A percentile compares a stretch with the other conserved stretches of the same genome.
phyloP scores from a whole-genome alignment of 2,113 vertebrate species.

The Etia nguti region DNA sequence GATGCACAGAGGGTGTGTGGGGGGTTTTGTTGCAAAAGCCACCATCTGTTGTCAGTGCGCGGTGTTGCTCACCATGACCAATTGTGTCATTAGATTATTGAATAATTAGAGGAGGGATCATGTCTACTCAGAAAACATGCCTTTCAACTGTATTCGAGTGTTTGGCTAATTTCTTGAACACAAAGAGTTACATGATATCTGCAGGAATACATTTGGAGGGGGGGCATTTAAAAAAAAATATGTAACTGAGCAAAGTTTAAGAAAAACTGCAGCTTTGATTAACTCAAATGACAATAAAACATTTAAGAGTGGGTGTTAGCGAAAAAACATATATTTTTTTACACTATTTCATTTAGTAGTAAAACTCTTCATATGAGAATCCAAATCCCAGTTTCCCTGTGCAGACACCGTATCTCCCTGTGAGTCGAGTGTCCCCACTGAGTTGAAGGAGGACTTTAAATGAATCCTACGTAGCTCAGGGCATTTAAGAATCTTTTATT shows the following conservation, averaged over 20 bases:
- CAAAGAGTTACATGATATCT: neutral
- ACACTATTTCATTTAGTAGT: neutral
- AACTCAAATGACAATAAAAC: neutral
- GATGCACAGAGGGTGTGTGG: constrained; percentile 47
- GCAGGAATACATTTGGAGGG: neutral
- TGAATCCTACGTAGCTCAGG: constrained; percentile 25
- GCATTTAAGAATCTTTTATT: constrained; percentile 62
- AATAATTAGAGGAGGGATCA: constrained; percentile 69
- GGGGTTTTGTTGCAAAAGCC: constrained; percentile 51
- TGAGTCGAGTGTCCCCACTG: constrained; percentile 11
- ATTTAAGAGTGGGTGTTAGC: neutral
- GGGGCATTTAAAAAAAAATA: neutral
- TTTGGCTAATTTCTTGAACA: constrained; percentile 36
- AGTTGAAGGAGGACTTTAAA: constrained; percentile 38
- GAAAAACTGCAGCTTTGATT: neutral
- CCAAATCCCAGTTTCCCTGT: neutral
- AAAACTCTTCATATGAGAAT: neutral
- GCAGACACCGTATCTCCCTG: neutral
- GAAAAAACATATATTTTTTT: neutral
- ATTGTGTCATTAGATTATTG: constrained; percentile 75
- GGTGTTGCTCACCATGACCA: constrained; percentile 71
- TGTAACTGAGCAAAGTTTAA: neutral
- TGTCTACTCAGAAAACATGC: constrained; percentile 53
- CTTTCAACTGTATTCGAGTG: constrained; percentile 43
- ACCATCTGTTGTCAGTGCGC: constrained; percentile 68